These are phyloP conservation scores for Marronus borbonicus DNA, from an alignment of 2,888 invertebrate species.

Conservation along the genomic window DNA sequence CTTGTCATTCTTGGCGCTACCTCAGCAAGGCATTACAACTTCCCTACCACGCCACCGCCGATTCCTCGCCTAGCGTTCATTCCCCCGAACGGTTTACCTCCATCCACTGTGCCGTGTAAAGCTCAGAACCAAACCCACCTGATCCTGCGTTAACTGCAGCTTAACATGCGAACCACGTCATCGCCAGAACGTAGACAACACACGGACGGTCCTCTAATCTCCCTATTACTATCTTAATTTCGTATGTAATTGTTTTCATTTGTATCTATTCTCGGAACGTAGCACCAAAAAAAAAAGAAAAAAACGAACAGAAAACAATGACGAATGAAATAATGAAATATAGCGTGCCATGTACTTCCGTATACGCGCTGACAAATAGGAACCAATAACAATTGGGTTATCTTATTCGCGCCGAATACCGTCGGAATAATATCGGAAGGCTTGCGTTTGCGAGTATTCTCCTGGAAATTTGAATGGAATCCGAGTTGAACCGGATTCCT, in stretches of 20 bases:
- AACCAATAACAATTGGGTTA: constrained; percentile 24
- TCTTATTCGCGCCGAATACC: constrained; percentile 30
- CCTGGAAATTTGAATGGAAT: constrained; percentile 44
- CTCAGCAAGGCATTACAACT: constrained; percentile 58
- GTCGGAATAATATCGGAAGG: constrained; percentile 25
- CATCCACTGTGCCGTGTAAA: constrained; percentile 58
- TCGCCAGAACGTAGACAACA: constrained; percentile 63
- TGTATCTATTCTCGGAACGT: constrained; percentile 41
- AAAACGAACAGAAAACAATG: not conserved
- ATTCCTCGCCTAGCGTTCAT: constrained; percentile 53
- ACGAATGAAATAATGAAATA: not conserved
- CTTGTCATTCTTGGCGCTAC: constrained; percentile 55
- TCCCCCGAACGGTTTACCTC: constrained; percentile 50
- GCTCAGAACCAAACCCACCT: constrained; percentile 65
- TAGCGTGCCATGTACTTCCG: no score
- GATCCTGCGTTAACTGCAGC: constrained; percentile 64
- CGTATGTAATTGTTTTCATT: constrained; percentile 58
- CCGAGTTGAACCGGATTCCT: constrained; percentile 25
- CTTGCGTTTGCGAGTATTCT: constrained; percentile 23
- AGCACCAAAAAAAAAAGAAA: not conserved
- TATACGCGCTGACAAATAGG: constrained; percentile 11
- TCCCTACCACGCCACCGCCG: constrained; percentile 57
- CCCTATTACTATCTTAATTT: constrained; percentile 68
- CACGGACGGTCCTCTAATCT: constrained; percentile 57
- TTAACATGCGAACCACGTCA: constrained; percentile 66